phyloP scores from a whole-genome alignment of 2,888 invertebrate genomes.

The Erannis defoliaria region DNA sequence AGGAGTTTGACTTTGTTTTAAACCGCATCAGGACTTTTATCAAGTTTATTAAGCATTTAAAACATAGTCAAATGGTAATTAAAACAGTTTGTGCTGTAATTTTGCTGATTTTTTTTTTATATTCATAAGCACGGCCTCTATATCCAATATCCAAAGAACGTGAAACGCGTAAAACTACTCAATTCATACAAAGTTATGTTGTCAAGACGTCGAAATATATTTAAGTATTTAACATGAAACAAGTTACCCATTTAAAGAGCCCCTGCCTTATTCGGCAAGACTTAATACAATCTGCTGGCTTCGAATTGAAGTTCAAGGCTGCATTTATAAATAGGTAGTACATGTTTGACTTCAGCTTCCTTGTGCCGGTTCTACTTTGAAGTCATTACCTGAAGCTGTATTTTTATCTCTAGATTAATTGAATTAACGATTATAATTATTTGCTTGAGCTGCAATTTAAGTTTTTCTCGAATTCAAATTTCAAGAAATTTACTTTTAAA shows the following conservation, averaged over 20 bases:
- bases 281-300: constrained; percentile 62
- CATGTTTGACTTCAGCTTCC: constrained; percentile 69
- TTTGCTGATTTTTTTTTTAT: no score
- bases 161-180: constrained; percentile 33
- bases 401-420: constrained; percentile 23
- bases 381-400: constrained; percentile 26
- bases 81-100: no score
- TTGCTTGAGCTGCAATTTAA: constrained; percentile 7
- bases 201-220: constrained; percentile 39
- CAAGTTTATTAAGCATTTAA: background rate
- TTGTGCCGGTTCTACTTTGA: constrained; percentile 56
- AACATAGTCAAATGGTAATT: background rate
- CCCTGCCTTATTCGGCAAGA: constrained; percentile 63
- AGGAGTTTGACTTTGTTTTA: constrained; percentile 14
- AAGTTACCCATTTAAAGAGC: constrained; percentile 58
- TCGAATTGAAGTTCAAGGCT: constrained; percentile 78
- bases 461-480: constrained; percentile 21
- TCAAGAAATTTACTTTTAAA: constrained; percentile 3
- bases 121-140: no score
- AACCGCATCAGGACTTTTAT: constrained; percentile 7
- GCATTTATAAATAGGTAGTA: constrained; percentile 63
- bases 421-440: constrained; percentile 13
- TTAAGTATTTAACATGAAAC: constrained; percentile 50
- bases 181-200: constrained; percentile 32
- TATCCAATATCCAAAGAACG: constrained; percentile 35